Evolutionary conservation across 2,888 invertebrate species (phyloP), one percentile per base, ranked within the genome.

Genomic region (Hybos culiciformis): DNA sequence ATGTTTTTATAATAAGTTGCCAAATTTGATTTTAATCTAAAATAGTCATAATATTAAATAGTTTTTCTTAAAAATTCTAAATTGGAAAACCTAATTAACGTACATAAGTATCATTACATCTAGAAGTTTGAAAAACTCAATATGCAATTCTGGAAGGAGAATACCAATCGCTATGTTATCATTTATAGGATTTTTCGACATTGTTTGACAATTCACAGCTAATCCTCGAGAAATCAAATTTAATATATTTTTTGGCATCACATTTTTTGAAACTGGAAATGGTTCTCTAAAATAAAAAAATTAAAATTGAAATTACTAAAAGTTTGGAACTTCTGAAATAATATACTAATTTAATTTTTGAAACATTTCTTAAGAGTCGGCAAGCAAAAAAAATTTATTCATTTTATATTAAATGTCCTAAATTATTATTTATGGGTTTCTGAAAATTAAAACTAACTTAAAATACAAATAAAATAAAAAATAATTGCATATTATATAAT

Each of bases 231-330:
- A 45, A 18, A 63, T 51, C 3, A 62, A 26, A 38, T 55, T 53
- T 4, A 63, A 38, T 15, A 63, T 50, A 39, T 55, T 53, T 37
- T 54, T 55, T 5, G 57, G 51, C 41, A 52, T 43, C 7, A 63
- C 49, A 1, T 51, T 46, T 39, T 63, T 63, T 5, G 57, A 33
- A 1, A 56, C 56, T 7, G 62, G 56, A 48, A 56, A 63, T 1
- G 62, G 59, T 33, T 61, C 55, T 14, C 58, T 59, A 32, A 12
- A 51, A 50, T 21, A 18, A 32, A 31, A 5, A 29, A 9, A 19
- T 8, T 42, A 8, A 36, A 19, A 4, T 2, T 8, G 19, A n/a
- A 9, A 23, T 7, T 2, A 12, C 20, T 2, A 24, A 12, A 20
- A 6, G 32, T 31, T 33, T 15, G n/a, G n/a, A n/a, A n/a, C n/a